Conservation (phyloP, 2,113 vertebrate genomes). For the Hippocampus mohnikei region DNA sequence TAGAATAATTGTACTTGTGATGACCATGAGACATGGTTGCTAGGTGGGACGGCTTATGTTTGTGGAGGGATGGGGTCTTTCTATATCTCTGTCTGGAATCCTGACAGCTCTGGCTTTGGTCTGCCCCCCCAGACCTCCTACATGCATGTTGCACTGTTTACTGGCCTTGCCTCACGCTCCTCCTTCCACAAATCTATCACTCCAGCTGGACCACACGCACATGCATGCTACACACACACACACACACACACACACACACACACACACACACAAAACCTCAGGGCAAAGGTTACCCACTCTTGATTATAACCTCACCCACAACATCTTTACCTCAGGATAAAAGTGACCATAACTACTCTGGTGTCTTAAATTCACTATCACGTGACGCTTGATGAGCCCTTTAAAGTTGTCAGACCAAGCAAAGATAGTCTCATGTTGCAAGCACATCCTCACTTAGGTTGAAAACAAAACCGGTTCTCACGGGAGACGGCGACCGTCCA, state of each 20-base stretch:
- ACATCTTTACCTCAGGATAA: constrained; percentile 8
- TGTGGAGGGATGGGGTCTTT: constrained; percentile 52
- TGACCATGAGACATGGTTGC: constrained; percentile 14
- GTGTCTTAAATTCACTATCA: background rate
- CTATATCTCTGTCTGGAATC: constrained; percentile 62
- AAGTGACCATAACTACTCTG: constrained; percentile 1
- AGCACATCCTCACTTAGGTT: constrained; percentile 4
- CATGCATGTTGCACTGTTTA: constrained; percentile 62
- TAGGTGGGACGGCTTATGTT: constrained; percentile 41
- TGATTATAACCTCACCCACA: constrained; percentile 25
- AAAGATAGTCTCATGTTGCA: constrained; percentile 11
- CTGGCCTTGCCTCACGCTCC: constrained; percentile 46
- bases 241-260: constrained; percentile 35
- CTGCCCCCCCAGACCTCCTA: constrained; percentile 65
- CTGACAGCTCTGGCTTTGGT: constrained; percentile 69
- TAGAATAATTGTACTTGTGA: background rate
- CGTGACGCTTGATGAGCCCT: background rate
- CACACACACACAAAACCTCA: constrained; percentile 9
- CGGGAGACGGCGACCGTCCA: constrained; percentile 9
- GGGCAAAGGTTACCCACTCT: constrained; percentile 19
- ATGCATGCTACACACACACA: constrained; percentile 55
- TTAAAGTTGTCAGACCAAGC: constrained; percentile 5
- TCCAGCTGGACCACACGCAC: too few species aligned
- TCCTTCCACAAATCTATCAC: constrained; percentile 63
- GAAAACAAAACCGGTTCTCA: constrained; percentile 23